These are phyloP conservation scores for Neodiprion lecontei DNA, from an alignment of 1,140 invertebrate genomes.

Conservation along the genomic window DNA sequence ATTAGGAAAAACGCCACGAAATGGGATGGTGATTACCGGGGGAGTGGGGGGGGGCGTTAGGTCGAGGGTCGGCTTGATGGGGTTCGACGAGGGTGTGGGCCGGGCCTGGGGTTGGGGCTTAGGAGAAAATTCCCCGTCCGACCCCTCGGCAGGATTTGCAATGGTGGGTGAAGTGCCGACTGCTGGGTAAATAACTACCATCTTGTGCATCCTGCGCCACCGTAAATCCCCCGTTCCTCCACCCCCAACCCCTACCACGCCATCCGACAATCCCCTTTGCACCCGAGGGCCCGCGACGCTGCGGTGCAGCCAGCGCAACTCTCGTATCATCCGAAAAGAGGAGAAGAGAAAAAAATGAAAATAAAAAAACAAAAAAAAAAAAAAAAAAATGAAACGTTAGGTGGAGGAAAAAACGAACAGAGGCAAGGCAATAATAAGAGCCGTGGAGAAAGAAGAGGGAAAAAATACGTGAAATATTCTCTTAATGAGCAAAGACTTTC, in stretches of 20 bases:
- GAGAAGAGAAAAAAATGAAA: background rate
- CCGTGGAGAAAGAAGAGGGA: slow-evolving; percentile 29
- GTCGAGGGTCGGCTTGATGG: slow-evolving; percentile 26
- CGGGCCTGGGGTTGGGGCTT: slow-evolving; percentile 22
- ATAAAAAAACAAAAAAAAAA: slow-evolving; percentile 2
- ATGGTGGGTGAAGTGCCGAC: slow-evolving; percentile 33
- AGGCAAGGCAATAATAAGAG: slow-evolving; percentile 10
- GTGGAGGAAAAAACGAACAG: slow-evolving; percentile 19
- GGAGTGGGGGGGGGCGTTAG: slow-evolving; percentile 32
- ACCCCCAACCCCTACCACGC: too few species aligned
- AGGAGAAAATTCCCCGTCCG: slow-evolving; percentile 1
- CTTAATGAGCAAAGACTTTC: slow-evolving; percentile 60
- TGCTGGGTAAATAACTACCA: slow-evolving; percentile 49
- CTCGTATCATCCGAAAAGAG: slow-evolving; percentile 19
- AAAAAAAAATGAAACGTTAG: slow-evolving; percentile 18
- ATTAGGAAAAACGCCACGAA: slow-evolving; percentile 39
- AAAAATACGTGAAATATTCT: slow-evolving; percentile 57
- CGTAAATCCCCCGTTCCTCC: background rate
- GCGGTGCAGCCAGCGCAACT: slow-evolving; percentile 1
- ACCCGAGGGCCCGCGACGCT: background rate
- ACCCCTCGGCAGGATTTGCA: slow-evolving; percentile 27
- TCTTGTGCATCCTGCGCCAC: slow-evolving; percentile 41
- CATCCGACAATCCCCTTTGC: background rate
- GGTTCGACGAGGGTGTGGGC: slow-evolving; percentile 16
- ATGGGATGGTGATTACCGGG: slow-evolving; percentile 43